Base-by-base conservation (phyloP, 1,140 invertebrate species). In the Eriosoma lanigerum region DNA sequence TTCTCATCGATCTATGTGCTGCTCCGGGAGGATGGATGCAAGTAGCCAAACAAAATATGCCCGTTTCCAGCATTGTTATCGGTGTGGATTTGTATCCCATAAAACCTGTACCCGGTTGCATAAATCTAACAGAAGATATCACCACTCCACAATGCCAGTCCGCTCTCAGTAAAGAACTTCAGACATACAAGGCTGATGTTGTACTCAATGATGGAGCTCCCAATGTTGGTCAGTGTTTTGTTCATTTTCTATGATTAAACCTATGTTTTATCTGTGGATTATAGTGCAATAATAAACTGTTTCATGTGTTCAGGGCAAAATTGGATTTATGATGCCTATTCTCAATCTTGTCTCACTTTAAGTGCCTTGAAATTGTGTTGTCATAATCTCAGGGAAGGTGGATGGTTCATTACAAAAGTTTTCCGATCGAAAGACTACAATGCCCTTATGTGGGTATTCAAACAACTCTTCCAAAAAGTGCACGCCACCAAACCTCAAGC, bases 1-100 rank as follows among this genome's bases (percentile, higher is more conserved):
- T 99, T 88, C 94, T 96, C 82, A 91, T 99, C 82, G 98, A 99
- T 90, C 88, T 99, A 54, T 99, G 98, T 88, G 98, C 98, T 24
- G 98, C 98, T 10, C 98, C 98, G 10, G 98, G 98, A 86, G 98
- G 98, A 84, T 99, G 98, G 98, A 96, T 99, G 91, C 98, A 99
- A 88, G 98, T 99, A n/a, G 97, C 97, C 58, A 92, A 94, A 84
- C 92, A 99, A 85, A 96, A 98, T 86, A 99, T 99, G 95, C 97
- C 98, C 0, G 90, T 98, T 0, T 98, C 97, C 0, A 97, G 96
- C 85, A 88, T 99, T 58, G 94, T 99, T 8, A 89, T 99, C 76
- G 92, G 91, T 88, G 92, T 99, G 32, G 98, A 99, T 90, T 90
- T 99, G 83, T 98, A 93, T 83, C 95, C 97, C 0, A 99, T 99